Evolutionary conservation across 2,888 invertebrate species (phyloP), one percentile per base, ranked within the genome.

Genomic region (Serripes groenlandicus): DNA sequence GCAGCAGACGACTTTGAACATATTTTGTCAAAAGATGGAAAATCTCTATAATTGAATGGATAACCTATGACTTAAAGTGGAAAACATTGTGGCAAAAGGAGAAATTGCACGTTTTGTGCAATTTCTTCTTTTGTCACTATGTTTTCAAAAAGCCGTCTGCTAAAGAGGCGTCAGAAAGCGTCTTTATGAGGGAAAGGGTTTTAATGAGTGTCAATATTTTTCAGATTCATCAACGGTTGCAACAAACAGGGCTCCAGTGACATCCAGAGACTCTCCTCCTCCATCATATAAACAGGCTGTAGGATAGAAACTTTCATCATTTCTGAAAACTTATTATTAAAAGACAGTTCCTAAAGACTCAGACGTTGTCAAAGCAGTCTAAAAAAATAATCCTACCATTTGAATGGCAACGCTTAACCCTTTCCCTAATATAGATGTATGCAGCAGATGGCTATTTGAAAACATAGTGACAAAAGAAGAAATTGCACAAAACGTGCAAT

Each of bases 141-240:
- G 42, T 42, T 42, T 42, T 42, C 42, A 11, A n/a, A n/a, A n/a
- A n/a, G n/a, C n/a, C n/a, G n/a, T n/a, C n/a, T n/a, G n/a, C n/a
- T n/a, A n/a, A n/a, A n/a, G n/a, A n/a, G n/a, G n/a, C n/a, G n/a
- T n/a, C n/a, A n/a, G n/a, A n/a, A n/a, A n/a, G n/a, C n/a, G n/a
- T n/a, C n/a, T n/a, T n/a, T n/a, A n/a, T n/a, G n/a, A n/a, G n/a
- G 9, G 42, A 42, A 11, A 42, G 18, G 11, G 18, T 42, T 42
- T 42, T 3, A 3, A 11, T n/a, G 5, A 3, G 3, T n/a, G 21
- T 3, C 5, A 5, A 26, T 62, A 30, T 18, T 18, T 64, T 64
- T 64, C 64, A 64, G 64, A 64, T 34, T 34, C 64, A n/a, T 18
- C 32, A 34, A 35, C 34, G 3, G 64, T 64, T 35, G 34, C 64